Base-by-base conservation (phyloP, 2,888 invertebrate genomes). In the Drosophila dives region DNA sequence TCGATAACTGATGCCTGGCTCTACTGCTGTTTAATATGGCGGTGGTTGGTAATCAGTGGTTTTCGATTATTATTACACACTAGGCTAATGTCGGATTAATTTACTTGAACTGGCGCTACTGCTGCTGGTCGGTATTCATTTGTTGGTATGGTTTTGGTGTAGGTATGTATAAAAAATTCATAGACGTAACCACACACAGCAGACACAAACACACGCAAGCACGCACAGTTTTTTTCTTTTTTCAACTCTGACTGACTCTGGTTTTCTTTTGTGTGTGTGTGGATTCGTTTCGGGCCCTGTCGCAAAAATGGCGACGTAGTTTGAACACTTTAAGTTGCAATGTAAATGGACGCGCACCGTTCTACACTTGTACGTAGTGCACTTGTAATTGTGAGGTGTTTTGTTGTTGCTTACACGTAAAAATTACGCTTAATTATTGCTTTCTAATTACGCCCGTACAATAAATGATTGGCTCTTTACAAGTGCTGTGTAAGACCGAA, bases 381-480 rank as follows among this genome's bases (percentile, higher is more conserved):
- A 69, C 63, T 65, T 74, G 68, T 74, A 79, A 66, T 64, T 71
- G 66, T 84, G 56, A 59, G 56, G 26, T 62, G 51, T 84, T 68
- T 87, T 85, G 80, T 87, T 80, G 75, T 88, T 85, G 71, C 64
- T 72, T 70, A 72, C 70, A 87, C 84, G 80, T 87, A 82, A 72
- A 87, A 89, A 82, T 85, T 77, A 73, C 74, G 72, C 86, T 72
- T 82, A 87, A 85, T 89, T 80, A 82, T 80, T 85, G 90, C 90
- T 85, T 84, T 89, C 85, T 89, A 84, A 89, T 84, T 84, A 84
- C 89, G 86, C 89, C 83, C 89, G 89, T 72, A 86, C 81, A 81
- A 71, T 69, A 83, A 76, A 86, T 63, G 81, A 81, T 71, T 69
- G 77, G 59, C 42, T 69, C 53, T 58, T 64, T 67, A 38, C 23